A percentile compares a stretch with the other conserved stretches of the same genome.
phyloP scores from a whole-genome alignment of 2,888 invertebrate genomes.

The Gymnoscelis rufifasciata region DNA sequence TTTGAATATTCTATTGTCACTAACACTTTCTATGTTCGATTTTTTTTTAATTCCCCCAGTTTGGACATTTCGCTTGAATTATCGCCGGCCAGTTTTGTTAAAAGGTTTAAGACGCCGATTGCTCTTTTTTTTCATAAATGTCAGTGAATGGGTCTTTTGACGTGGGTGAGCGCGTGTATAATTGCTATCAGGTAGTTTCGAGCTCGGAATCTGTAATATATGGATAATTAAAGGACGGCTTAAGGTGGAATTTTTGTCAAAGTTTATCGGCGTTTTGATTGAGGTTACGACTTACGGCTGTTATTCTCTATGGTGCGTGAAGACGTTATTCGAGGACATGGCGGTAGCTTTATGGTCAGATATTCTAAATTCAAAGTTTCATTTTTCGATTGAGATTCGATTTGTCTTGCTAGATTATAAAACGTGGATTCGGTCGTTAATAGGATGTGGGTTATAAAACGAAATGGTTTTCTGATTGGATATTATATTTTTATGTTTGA shows the following conservation, averaged over 20 bases:
- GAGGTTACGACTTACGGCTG: constrained; percentile 63
- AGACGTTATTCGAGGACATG: constrained; percentile 46
- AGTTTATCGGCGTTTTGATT: constrained; percentile 76
- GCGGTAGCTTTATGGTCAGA: constrained; percentile 71
- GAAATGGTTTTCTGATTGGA: constrained; percentile 58
- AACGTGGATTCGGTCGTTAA: constrained; percentile 59
- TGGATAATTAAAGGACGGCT: constrained; percentile 77
- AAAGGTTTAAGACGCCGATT: constrained; percentile 66
- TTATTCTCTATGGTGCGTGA: constrained; percentile 48
- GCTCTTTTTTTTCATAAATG: constrained; percentile 66
- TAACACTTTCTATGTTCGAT: constrained; percentile 76
- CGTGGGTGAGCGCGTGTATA: constrained; percentile 78
- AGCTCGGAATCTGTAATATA: constrained; percentile 69
- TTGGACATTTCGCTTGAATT: constrained; percentile 79
- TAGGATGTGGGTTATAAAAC: constrained; percentile 55
- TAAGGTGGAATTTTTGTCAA: constrained; percentile 78
- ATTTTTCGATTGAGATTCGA: constrained; percentile 54
- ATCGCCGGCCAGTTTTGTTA: constrained; percentile 76
- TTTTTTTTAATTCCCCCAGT: constrained; percentile 61
- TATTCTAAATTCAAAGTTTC: constrained; percentile 37
- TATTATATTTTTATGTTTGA: constrained; percentile 52
- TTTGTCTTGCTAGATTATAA: constrained; percentile 71
- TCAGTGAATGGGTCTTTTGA: constrained; percentile 69
- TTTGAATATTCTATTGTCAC: constrained; percentile 76
- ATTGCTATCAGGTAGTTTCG: constrained; percentile 76